Conservation (phyloP, 2,113 vertebrate genomes). For the Condylura cristata region DNA sequence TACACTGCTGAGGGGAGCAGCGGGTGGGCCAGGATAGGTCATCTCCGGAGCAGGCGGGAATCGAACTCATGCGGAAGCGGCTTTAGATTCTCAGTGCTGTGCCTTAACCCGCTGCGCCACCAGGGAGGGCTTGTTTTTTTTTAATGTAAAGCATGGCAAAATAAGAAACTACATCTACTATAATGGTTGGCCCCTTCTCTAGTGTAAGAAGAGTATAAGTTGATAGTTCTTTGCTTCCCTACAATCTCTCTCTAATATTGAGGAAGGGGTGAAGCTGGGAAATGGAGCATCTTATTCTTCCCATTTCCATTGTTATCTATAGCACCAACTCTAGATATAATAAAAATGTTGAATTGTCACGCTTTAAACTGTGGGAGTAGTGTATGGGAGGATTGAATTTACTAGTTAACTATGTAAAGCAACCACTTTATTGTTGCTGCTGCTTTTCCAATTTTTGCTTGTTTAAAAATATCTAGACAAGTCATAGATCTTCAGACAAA, state of each 20-base stretch:
- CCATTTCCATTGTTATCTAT: neutral
- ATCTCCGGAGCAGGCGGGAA: no score
- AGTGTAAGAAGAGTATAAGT: neutral
- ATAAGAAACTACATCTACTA: neutral
- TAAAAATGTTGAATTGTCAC: neutral
- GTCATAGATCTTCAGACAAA: neutral
- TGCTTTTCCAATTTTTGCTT: neutral
- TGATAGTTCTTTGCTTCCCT: neutral
- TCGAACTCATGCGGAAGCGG: no score
- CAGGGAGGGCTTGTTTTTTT: no score
- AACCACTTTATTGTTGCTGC: neutral
- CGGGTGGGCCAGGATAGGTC: no score
- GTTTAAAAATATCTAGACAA: conserved; percentile 16
- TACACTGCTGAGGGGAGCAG: no score
- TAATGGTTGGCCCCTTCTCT: neutral
- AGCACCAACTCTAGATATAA: neutral
- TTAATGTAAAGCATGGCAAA: neutral
- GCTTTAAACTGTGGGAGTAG: neutral
- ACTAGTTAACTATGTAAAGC: neutral
- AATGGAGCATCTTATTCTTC: neutral
- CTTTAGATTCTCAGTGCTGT: no score
- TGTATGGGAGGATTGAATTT: neutral
- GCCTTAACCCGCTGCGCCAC: no score
- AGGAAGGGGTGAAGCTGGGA: neutral
- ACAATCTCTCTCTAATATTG: neutral